Evolutionary conservation across 1,140 invertebrate genomes (phyloP).

Genomic region (Ips nitidus): DNA sequence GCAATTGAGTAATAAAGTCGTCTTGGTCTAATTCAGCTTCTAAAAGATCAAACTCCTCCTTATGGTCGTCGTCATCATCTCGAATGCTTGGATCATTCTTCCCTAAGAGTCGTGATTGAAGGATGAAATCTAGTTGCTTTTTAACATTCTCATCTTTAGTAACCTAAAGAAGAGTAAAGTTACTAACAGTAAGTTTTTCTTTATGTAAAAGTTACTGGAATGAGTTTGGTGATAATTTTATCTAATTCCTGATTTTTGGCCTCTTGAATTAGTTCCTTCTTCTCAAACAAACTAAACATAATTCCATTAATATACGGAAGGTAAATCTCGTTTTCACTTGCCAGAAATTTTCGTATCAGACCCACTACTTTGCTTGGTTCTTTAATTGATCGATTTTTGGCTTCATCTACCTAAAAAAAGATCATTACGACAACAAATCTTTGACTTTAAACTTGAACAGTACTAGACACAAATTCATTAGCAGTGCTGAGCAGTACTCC

Average conservation of each 20-base stretch:
- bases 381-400: constrained; percentile 23
- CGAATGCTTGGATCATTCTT: constrained; percentile 6
- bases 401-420: constrained; percentile 25
- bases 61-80: constrained; percentile 6
- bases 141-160: constrained; percentile 24
- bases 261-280: constrained; percentile 24
- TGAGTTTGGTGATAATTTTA: constrained; percentile 22
- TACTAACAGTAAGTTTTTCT: neutral
- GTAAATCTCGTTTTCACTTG: constrained; percentile 16
- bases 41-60: constrained; percentile 29
- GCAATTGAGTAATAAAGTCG: constrained; percentile 23
- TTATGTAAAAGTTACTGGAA: constrained; percentile 4
- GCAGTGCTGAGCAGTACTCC: constrained; percentile 23
- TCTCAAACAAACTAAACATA: constrained; percentile 35
- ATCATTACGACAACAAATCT: neutral
- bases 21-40: constrained; percentile 30
- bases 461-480: constrained; percentile 27
- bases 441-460: neutral
- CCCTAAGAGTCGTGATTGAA: constrained; percentile 24
- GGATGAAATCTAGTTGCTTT: constrained; percentile 32
- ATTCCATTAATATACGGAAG: constrained; percentile 32
- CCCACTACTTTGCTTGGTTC: constrained; percentile 14
- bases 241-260: constrained; percentile 23
- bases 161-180: constrained; percentile 3
- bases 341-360: constrained; percentile 26